Base-by-base conservation (phyloP, 2,797 vertebrate species). In the Nothura maculosa region DNA sequence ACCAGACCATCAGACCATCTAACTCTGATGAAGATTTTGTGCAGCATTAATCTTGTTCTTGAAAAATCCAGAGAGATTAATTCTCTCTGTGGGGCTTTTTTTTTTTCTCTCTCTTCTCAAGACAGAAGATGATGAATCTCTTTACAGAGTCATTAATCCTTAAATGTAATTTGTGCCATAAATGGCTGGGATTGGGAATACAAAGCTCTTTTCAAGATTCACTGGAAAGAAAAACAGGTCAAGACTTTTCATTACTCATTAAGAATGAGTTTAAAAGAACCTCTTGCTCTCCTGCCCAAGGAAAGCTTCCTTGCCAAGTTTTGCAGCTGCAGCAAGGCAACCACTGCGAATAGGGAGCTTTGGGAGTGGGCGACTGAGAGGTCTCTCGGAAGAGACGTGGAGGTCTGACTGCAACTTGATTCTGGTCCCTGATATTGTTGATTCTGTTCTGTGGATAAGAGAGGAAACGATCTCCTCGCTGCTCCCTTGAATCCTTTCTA, bases 161-260 rank as follows among this genome's bases (percentile, higher is more conserved):
- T 70, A 36, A 70, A 85, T 28, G n/a, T 85, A 85, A 85, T 70
- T 27, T 77, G 40, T 57, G 75, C 61, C 63, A 10, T 40, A 61
- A 83, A 43, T 61, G 58, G 17, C 19, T 57, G 28, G 10, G 28
- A 66, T 19, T n/a, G 63, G 36, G 64, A 54, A 60, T 72, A 9
- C 62, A 12, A 68, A 83, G 64, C 10, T 57, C 25, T 68, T n/a
- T 75, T 66, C 10, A 48, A 68, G 77, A 85, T 24, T 75, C 50
- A 24, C 11, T 28, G 43, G 40, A 32, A 40, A 64, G 8, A 83
- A 22, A 95, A 81, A 5, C 15, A 36, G 34, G 16, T 70, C 52
- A 52, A 77, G 19, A 10, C 25, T 25, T 66, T 87, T 69, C 32
- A 52, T 77, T 43, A 80, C 8, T 43, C 27, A 47, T 12, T 13